Evolutionary conservation across 2,797 vertebrate genomes (phyloP).

Genomic region (Sphenodon punctatus): DNA sequence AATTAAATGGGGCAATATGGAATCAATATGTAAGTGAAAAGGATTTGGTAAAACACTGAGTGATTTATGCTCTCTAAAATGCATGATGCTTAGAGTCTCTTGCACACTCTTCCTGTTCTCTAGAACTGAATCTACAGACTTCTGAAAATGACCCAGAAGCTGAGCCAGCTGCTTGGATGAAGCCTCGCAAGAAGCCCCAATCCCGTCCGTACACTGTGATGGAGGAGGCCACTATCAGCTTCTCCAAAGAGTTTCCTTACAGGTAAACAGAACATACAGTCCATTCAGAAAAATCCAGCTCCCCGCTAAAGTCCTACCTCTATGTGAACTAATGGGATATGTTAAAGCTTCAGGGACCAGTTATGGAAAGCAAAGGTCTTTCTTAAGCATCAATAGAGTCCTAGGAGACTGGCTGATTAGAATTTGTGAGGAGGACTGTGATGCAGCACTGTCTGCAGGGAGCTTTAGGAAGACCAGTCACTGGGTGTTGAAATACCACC

Average conservation of each 20-base stretch:
- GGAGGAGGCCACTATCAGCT: background rate
- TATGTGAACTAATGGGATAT: no score
- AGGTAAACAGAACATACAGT: background rate
- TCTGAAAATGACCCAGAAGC: background rate
- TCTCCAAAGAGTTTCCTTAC: background rate
- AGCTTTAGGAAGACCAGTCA: background rate
- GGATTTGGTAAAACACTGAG: background rate
- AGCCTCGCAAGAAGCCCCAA: background rate
- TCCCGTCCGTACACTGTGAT: background rate
- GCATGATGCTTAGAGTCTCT: background rate
- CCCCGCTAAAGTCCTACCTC: no score
- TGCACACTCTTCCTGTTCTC: background rate
- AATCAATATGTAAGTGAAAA: conserved; percentile 13
- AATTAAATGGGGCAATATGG: conserved; percentile 38
- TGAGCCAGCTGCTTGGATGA: background rate
- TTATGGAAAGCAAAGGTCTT: background rate
- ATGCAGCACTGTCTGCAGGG: background rate
- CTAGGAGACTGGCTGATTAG: background rate
- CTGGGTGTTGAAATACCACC: background rate
- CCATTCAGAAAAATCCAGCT: background rate
- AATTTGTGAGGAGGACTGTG: background rate
- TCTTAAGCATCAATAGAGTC: background rate
- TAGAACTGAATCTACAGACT: background rate
- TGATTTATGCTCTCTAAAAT: background rate
- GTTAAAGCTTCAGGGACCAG: background rate